Base-by-base conservation (phyloP, 2,113 vertebrate genomes). In the Oreochromis spilurus region DNA sequence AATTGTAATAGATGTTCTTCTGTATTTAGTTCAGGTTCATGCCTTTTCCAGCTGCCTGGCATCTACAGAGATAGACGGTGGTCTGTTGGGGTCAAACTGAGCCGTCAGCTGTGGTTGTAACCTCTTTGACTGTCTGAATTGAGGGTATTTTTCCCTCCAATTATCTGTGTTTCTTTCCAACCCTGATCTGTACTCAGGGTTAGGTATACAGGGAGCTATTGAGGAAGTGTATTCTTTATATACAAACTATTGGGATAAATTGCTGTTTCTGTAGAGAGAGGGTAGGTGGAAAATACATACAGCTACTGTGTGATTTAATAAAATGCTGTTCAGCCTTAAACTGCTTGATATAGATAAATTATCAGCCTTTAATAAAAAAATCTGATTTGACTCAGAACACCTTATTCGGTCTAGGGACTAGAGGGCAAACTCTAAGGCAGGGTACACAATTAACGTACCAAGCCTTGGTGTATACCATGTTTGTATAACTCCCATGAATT, bases 1-100 rank as follows among this genome's bases (percentile, higher is more conserved):
- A 92, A 82, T 86, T 54, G 88, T 92, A 94, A 93, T 94, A 72
- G 91, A 93, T 93, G 92, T 94, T 94, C 90, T 79, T 85, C 87
- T 83, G 86, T 75, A 87, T 93, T 93, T 94, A 92, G 94, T 93
- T 93, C 90, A 82, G 87, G 87, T 92, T 93, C 88, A 88, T 57
- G 83, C 78, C 82, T 87, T 48, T 53, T 62, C 45, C 86, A 31
- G 86, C 92, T 2, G 82, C 86, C 87, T 17, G 24, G 53, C 40
- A 83, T 90, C 88, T 83, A 62, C 79, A 62, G 89, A 92, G 88
- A 92, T 86, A 84, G 85, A 93, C 53, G 54, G 67, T 60, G 85
- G 84, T 53, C 81, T 48, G 75, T 50, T 7, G 86, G 62, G 94
- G 93, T 93, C 94, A 94, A 94, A 84, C 89, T 70, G 67, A 87